phyloP scores from a whole-genome alignment of 2,888 invertebrate genomes.

The Phyto melanocephala region DNA sequence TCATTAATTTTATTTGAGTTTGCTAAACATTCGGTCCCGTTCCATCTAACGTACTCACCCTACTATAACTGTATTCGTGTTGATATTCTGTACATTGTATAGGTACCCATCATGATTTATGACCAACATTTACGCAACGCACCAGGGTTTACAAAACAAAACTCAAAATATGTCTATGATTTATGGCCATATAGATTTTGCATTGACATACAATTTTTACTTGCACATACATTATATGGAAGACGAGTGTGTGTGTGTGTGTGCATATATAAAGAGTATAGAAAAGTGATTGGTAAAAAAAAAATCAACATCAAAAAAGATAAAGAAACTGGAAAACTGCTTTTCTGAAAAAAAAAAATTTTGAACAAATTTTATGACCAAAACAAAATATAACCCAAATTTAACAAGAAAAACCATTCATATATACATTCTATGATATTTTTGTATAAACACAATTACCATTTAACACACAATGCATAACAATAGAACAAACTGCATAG shows the following conservation, averaged over 20 bases:
- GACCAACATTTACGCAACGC: conserved; percentile 51
- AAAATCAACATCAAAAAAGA: conserved; percentile 18
- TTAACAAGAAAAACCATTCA: conserved; percentile 22
- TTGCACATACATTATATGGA: background rate
- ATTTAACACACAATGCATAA: background rate
- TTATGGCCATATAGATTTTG: conserved; percentile 62
- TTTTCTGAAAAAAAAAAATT: conserved; percentile 1
- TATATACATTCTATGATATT: conserved; percentile 12
- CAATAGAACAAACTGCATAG: conserved; percentile 37
- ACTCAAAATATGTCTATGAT: conserved; percentile 62
- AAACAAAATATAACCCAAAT: conserved; percentile 55
- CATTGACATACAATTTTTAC: conserved; percentile 60
- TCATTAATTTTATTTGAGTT: conserved; percentile 55
- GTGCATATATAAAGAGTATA: background rate
- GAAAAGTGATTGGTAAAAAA: background rate
- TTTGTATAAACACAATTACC: conserved; percentile 31
- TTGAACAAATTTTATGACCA: conserved; percentile 37
- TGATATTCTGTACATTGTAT: conserved; percentile 1
- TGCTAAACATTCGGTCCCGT: background rate
- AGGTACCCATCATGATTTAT: conserved; percentile 59
- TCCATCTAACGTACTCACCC: background rate
- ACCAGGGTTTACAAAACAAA: conserved; percentile 45
- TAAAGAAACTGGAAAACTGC: conserved; percentile 7
- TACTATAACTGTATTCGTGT: conserved; percentile 10
- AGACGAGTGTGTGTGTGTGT: background rate